Evolutionary conservation across 2,888 invertebrate species (phyloP).

Genomic region (Stenichneumon culpator): DNA sequence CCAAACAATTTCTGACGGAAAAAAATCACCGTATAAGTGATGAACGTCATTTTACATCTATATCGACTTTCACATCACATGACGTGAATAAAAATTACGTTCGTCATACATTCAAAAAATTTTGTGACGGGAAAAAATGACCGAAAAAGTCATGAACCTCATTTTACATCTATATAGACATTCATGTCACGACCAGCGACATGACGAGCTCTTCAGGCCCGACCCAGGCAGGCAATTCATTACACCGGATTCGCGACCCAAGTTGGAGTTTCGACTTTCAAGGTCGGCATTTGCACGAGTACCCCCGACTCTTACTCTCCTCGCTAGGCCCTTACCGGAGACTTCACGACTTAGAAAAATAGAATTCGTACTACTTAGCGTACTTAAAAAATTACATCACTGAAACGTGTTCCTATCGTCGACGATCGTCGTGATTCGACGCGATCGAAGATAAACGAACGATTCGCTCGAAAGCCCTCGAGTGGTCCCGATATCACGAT

Average conservation of each 20-base stretch:
- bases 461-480: not conserved
- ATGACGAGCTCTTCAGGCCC: conserved; percentile 89
- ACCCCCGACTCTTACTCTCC: conserved; percentile 87
- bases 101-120: too few species aligned
- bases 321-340: conserved; percentile 68
- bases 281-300: conserved; percentile 86
- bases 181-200: too few species aligned
- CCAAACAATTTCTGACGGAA: too few species aligned
- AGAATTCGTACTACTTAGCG: not conserved
- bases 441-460: not conserved
- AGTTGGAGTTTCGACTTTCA: conserved; percentile 90
- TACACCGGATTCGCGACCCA: conserved; percentile 91
- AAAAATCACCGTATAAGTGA: too few species aligned
- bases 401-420: conserved; percentile 48
- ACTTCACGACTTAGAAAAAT: not conserved
- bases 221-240: conserved; percentile 86
- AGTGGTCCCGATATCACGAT: not conserved
- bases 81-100: not conserved
- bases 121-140: too few species aligned
- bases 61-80: too few species aligned
- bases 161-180: too few species aligned
- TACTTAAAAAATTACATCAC: conserved; percentile 2
- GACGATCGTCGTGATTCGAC: conserved; percentile 3
- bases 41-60: too few species aligned
- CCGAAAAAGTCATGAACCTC: too few species aligned